These are phyloP conservation scores for Solenopsis invicta DNA, from an alignment of 1,140 invertebrate species.

Conservation along the genomic window DNA sequence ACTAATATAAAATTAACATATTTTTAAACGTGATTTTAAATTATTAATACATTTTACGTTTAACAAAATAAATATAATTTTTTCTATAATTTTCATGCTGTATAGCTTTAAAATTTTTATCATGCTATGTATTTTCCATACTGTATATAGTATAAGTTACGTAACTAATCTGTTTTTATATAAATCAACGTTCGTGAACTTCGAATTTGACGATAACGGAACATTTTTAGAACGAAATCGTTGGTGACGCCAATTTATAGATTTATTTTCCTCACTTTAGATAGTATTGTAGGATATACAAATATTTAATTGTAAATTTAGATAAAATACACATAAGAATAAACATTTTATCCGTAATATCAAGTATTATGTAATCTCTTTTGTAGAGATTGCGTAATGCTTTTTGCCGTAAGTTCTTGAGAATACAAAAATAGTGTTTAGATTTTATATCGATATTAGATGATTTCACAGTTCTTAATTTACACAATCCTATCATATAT, in stretches of 20 bases:
- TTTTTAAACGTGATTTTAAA: constrained; percentile 9
- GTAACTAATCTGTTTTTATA: constrained; percentile 13
- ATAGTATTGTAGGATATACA: constrained; percentile 18
- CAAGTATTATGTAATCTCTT: constrained; percentile 17
- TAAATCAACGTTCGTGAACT: constrained; percentile 12
- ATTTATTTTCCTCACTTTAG: constrained; percentile 38
- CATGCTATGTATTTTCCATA: not conserved
- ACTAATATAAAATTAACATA: not conserved
- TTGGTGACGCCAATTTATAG: constrained; percentile 14
- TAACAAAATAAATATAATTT: not conserved
- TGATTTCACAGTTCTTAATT: constrained; percentile 55
- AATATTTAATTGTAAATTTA: constrained; percentile 46
- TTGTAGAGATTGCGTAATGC: constrained; percentile 27
- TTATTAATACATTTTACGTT: constrained; percentile 15
- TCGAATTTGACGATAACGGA: not conserved
- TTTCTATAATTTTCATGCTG: constrained; percentile 3
- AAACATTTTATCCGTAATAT: constrained; percentile 8
- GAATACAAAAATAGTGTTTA: constrained; percentile 25
- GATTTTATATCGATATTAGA: constrained; percentile 40
- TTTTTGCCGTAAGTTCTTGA: constrained; percentile 14
- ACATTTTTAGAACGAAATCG: constrained; percentile 13
- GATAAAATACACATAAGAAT: constrained; percentile 2
- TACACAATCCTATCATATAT: constrained; percentile 35
- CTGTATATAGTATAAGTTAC: not conserved
- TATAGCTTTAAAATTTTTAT: constrained; percentile 22